Base-by-base conservation (phyloP, 2,797 vertebrate species). In the Mionectes olivaceus region DNA sequence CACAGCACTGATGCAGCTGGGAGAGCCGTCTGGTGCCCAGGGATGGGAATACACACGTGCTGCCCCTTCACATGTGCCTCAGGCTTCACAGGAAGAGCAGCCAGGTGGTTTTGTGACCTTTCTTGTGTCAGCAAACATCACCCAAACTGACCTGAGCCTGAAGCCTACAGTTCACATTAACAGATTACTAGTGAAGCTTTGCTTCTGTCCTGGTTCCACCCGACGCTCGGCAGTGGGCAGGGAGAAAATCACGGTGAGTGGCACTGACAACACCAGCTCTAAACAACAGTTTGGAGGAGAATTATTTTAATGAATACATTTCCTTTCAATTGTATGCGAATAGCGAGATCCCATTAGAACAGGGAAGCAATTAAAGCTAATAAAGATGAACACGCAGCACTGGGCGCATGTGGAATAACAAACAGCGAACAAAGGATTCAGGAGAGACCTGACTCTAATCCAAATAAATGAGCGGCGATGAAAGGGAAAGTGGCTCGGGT, bases 331-430 rank as follows among this genome's bases (percentile, higher is more conserved):
- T 97, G 97, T 97, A 97, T 88, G 96, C 87, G 96, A 98, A 97
- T 97, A 97, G 97, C 33, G 81, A 97, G 98, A 98, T 98, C 98
- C 98, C 98, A 98, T 98, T 98, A 98, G 98, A 98, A 98, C 64
- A 80, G 97, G 97, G 96, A 98, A 98, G 98, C 98, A 98, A 98
- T 98, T 98, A 98, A 98, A 97, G 97, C 97, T 98, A 98, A 98
- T 98, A 98, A 98, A 98, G 98, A 98, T 97, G 98, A 98, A 98
- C 96, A 96, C 73, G 41, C 94, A 79, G 97, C 46, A 23, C 95
- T 81, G 83, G 32, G 95, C 92, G 96, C 96, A 53, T 91, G 94
- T 83, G 46, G 98, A 98, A 98, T 97, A 97, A 97, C 97, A 98
- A 98, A 97, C 96, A 97, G 94, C 23, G 91, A 91, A 97, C 95